Conservation (phyloP, 2,888 invertebrate genomes). For the Gerosis bhagava region DNA sequence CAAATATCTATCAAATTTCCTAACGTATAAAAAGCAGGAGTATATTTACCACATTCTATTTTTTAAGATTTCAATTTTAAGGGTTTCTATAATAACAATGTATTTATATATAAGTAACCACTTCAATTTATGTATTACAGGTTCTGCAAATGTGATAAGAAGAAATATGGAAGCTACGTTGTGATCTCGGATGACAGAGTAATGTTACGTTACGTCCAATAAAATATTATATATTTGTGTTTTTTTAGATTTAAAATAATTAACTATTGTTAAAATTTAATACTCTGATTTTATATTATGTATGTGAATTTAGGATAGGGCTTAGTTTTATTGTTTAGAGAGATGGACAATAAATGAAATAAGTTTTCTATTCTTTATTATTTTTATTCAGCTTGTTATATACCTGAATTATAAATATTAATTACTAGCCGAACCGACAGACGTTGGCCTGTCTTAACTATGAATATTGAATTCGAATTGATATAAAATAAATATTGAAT, state of each 20-base stretch:
- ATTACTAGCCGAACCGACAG: too few species aligned
- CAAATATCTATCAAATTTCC: too few species aligned
- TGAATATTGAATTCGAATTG: too few species aligned
- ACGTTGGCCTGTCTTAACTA: too few species aligned
- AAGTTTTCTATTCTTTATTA: conserved; percentile 18
- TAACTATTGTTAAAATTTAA: conserved; percentile 31
- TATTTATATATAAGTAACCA: too few species aligned
- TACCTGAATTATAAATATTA: too few species aligned
- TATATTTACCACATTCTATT: too few species aligned
- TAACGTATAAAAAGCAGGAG: too few species aligned
- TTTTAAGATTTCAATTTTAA: too few species aligned
- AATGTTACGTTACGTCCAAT: conserved; percentile 44
- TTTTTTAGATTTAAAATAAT: conserved; percentile 33
- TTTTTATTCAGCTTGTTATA: too few species aligned
- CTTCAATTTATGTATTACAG: conserved; percentile 42
- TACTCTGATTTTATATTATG: conserved; percentile 40
- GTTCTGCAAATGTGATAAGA: conserved; percentile 56
- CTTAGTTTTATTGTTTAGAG: conserved; percentile 23
- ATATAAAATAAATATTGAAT: too few species aligned
- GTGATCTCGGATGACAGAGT: conserved; percentile 73
- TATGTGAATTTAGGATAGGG: conserved; percentile 25
- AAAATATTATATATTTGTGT: conserved; percentile 42
- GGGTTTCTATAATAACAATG: too few species aligned
- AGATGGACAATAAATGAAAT: conserved; percentile 19
- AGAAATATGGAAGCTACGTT: conserved; percentile 64